These are phyloP conservation scores for Alsophila aescularia DNA, from an alignment of 2,888 invertebrate species.

Conservation along the genomic window DNA sequence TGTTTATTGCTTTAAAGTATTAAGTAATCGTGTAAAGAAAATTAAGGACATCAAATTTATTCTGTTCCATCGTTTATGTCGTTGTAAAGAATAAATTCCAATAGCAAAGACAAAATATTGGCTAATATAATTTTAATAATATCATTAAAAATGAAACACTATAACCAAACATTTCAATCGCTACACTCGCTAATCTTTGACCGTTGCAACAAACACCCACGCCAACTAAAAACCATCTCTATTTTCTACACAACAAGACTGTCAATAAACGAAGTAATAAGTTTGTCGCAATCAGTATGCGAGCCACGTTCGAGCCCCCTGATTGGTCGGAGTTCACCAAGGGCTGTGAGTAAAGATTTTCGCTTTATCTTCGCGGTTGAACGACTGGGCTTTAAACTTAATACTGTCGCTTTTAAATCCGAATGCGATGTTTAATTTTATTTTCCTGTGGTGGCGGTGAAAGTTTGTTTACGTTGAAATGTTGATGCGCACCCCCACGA, in stretches of 20 bases:
- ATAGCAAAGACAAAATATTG: too few species aligned
- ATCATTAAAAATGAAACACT: neutral
- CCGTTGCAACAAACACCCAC: constrained; percentile 3
- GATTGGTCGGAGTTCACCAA: constrained; percentile 68
- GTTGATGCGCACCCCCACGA: too few species aligned
- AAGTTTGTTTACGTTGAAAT: constrained; percentile 11
- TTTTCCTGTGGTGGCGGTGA: neutral
- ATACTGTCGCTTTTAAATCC: constrained; percentile 47
- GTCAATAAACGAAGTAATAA: constrained; percentile 19
- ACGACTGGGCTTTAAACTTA: constrained; percentile 67
- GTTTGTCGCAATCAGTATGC: constrained; percentile 67
- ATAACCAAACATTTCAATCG: constrained; percentile 13
- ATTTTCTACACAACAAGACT: constrained; percentile 17
- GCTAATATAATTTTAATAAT: too few species aligned
- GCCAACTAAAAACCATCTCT: constrained; percentile 33
- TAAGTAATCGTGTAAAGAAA: too few species aligned
- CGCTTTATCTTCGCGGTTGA: constrained; percentile 68
- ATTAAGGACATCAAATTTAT: too few species aligned
- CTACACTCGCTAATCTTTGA: constrained; percentile 31
- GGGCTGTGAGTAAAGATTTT: constrained; percentile 65
- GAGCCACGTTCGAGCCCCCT: constrained; percentile 56
- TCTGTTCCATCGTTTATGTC: too few species aligned
- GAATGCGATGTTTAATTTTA: constrained; percentile 36
- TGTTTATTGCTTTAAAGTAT: too few species aligned
- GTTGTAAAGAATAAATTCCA: too few species aligned